phyloP scores from a whole-genome alignment of 1,140 invertebrate species.

The Brachionus plicatilis region DNA sequence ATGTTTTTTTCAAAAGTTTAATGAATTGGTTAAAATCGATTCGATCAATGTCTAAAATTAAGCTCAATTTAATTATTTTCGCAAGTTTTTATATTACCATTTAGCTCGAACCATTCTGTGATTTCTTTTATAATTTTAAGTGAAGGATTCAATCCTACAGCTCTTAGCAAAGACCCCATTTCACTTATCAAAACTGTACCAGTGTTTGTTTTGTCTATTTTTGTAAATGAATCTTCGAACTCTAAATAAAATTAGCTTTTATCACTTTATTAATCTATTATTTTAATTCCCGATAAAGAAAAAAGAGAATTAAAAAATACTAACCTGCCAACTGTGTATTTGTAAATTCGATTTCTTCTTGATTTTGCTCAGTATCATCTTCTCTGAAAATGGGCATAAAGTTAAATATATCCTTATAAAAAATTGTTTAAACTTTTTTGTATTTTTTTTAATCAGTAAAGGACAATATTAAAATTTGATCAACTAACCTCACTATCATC shows the following conservation, averaged over 20 bases:
- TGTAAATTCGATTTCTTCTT: neutral
- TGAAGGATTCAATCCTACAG: slow-evolving; percentile 24
- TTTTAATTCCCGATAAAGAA: too few species aligned
- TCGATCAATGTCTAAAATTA: neutral
- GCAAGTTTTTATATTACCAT: neutral
- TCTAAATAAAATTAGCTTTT: neutral
- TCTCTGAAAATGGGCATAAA: neutral
- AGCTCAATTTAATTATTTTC: neutral
- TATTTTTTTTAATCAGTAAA: too few species aligned
- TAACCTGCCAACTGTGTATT: neutral
- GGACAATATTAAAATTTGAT: neutral
- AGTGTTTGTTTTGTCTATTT: slow-evolving; percentile 25
- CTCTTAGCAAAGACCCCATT: neutral
- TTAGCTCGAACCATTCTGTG: slow-evolving; percentile 22
- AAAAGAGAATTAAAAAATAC: neutral
- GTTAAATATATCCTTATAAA: slow-evolving; percentile 24
- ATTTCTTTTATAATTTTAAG: slow-evolving; percentile 14
- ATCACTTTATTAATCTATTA: too few species aligned
- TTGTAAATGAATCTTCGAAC: slow-evolving; percentile 12
- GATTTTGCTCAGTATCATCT: neutral
- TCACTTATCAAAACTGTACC: slow-evolving; percentile 1
- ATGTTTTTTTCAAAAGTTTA: slow-evolving; percentile 21
- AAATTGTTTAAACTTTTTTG: neutral
- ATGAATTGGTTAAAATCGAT: slow-evolving; percentile 9
- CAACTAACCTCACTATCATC: neutral